Evolutionary conservation across 2,888 invertebrate species (phyloP), one percentile per base, ranked within the genome.

Genomic region (Steinernema carpocapsae): DNA sequence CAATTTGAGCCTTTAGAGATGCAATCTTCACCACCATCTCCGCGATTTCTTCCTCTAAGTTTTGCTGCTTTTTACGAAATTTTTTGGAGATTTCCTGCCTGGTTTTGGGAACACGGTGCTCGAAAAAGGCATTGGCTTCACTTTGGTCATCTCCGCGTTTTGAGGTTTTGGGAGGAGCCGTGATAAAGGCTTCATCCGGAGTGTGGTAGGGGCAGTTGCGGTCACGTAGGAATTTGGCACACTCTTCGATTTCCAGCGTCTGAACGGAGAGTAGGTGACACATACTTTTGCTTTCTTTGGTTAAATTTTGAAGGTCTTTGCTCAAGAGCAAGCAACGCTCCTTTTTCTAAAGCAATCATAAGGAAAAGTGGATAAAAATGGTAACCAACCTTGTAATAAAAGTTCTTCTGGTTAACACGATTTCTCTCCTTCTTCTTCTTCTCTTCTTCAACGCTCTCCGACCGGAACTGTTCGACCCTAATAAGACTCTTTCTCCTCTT

Each of bases 191-290:
- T 29, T 64, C 64, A 6, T 17, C 17, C 29, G 64, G 64, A 14
- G 64, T 64, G 14, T 64, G 64, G 19, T 14, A 64, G 32, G 64
- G 64, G 29, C 64, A 64, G 37, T 64, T 32, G 6, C 64, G 24
- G 29, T 64, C 32, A 4, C 32, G 22, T 1, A 64, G 64, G 19
- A 64, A 64, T 7, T 22, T 26, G 17, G 32, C 29, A 26, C 7
- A 29, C 6, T 26, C 26, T 1, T 56, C 10, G 26, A 26, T 19
- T 26, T 26, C 26, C 64, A 26, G 12, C 1, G 17, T 26, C 10
- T 26, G 64, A 17, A 17, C 22, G 2, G 29, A 17, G 17, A 26
- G 22, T 17, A 26, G 17, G 32, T 32, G 22, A 1, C 1, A 7
- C 1, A 64, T 17, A 1, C 4, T n/a, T 4, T 14, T 29, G 1